Evolutionary conservation across 2,797 vertebrate genomes (phyloP), one percentile per base, ranked within the genome.

Genomic region (Selene dorsalis): DNA sequence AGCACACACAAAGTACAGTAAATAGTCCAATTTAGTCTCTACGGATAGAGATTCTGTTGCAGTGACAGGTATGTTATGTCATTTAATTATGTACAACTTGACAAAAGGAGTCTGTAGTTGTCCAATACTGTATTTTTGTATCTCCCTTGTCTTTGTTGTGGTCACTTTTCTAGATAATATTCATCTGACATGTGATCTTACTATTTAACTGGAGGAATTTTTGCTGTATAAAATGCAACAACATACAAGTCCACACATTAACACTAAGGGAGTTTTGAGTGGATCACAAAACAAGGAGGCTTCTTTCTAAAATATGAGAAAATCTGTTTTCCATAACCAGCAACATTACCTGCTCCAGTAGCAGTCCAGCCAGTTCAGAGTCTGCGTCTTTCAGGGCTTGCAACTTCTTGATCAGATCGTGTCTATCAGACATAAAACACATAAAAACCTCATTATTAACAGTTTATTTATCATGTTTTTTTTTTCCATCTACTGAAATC

Each of bases 381-480:
- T 97, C 92, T 0, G 91, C 84, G 75, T 95, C 94, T 84, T 96
- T 96, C 83, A 99, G 91, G 7, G 93, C 82, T 0, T 90, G 92
- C 75, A 99, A 79, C 88, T 98, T 98, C 94, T 95, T 98, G 90
- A 99, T 96, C 65, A 99, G 95, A 26, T 91, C 77, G 2, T 99
- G 98, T 77, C 98, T 98, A 59, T 39, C 5, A 45, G 39, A 32
- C 1, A 35, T 35, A 35, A 35, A 35, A 35, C 32, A 35, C 32
- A 35, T 35, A 35, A 55, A n/a, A 32, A 57, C 2, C 2, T 22
- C 2, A 55, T 47, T 6, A 43, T 17, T 52, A 58, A 2, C 45
- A 55, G 20, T n/a, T 28, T 30, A 30, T 30, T 41, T 10, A 17
- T 2, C 12, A 17, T 10, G 3, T 5, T 8, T 3, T 41, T 59